These are phyloP conservation scores for Mormoops blainvillei DNA, from an alignment of 2,113 vertebrate genomes.

Conservation along the genomic window DNA sequence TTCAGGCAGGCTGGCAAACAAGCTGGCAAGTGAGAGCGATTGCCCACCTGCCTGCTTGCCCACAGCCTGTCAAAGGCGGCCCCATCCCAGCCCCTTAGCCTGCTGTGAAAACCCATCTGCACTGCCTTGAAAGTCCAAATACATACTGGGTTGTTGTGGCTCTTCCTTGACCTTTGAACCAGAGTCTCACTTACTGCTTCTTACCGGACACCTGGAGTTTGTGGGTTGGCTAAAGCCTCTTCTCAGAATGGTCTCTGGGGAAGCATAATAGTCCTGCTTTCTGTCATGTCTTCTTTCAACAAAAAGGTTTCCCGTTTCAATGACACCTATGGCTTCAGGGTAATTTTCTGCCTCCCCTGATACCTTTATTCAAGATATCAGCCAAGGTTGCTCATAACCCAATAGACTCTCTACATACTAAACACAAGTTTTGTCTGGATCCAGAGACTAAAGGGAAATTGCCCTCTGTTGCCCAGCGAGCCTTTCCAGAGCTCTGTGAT, in stretches of 20 bases:
- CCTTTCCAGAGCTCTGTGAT: neutral
- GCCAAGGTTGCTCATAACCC: neutral
- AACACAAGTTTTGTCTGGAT: neutral
- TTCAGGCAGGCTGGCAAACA: neutral
- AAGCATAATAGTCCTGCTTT: neutral
- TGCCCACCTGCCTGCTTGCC: neutral
- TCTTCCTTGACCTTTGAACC: neutral
- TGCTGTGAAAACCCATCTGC: neutral
- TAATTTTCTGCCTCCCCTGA: neutral
- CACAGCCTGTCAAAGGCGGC: neutral
- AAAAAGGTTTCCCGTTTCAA: neutral
- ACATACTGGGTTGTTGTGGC: neutral
- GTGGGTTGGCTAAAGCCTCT: neutral
- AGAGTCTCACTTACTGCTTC: neutral
- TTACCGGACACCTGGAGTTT: neutral
- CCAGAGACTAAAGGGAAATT: neutral
- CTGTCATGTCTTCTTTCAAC: neutral
- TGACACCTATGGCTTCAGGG: neutral
- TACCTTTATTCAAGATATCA: neutral
- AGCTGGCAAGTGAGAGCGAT: neutral
- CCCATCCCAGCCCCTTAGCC: neutral
- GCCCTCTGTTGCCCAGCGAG: neutral
- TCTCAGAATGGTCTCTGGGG: neutral
- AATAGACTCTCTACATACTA: neutral
- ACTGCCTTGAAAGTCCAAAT: neutral